These are phyloP conservation scores for Tipula vernalis DNA, from an alignment of 2,888 invertebrate genomes.

Conservation along the genomic window DNA sequence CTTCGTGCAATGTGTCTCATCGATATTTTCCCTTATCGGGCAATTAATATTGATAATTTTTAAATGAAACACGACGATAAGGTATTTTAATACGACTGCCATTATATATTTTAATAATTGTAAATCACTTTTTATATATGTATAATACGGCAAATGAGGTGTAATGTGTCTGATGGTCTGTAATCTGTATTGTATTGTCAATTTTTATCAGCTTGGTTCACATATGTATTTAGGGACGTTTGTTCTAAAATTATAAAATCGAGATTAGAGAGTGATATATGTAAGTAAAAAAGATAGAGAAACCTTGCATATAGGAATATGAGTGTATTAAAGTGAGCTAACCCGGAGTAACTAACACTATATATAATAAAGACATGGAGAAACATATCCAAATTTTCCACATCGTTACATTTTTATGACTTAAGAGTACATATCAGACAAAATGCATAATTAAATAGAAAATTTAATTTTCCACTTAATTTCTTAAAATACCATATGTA, in stretches of 20 bases:
- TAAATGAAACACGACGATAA: background rate
- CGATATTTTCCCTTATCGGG: background rate
- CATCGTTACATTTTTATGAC: background rate
- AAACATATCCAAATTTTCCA: background rate
- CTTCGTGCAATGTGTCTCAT: background rate
- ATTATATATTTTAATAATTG: background rate
- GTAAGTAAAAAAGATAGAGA: background rate
- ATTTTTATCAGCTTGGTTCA: background rate
- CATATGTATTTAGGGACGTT: background rate
- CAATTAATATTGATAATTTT: background rate
- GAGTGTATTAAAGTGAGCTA: background rate
- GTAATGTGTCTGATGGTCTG: no score
- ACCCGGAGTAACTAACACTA: background rate
- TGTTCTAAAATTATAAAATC: no score
- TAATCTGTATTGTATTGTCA: no score
- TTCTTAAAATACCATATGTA: background rate
- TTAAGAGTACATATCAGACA: background rate
- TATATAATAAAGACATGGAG: background rate
- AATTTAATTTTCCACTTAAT: background rate
- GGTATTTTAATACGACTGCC: background rate
- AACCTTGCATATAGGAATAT: no score
- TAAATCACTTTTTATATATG: no score
- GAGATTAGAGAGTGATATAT: no score
- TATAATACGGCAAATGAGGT: no score
- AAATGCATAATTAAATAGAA: background rate